Percentiles rank a stretch among this genome's conserved stretches.
phyloP scores from a whole-genome alignment of 1,140 invertebrate species.

The Stegodyphus dumicola region DNA sequence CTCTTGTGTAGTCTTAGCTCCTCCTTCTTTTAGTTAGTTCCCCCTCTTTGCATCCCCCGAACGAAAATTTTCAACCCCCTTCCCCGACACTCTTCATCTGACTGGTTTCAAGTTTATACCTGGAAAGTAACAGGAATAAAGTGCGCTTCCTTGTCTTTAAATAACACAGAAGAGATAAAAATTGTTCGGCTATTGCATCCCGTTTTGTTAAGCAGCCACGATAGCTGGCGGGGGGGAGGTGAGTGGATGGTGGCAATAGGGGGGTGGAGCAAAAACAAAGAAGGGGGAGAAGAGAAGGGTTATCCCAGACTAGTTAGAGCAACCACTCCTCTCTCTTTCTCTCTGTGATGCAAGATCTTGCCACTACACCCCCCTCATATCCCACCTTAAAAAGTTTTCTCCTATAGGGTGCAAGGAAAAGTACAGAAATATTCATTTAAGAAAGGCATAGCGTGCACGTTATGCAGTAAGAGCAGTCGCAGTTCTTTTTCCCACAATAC shows the following conservation, averaged over 20 bases:
- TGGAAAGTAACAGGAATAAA: background rate
- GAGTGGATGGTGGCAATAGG: slow-evolving; percentile 6
- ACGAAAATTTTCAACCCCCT: background rate
- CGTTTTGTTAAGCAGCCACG: slow-evolving; percentile 13
- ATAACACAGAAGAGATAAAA: slow-evolving; percentile 46
- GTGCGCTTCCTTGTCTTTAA: slow-evolving; percentile 37
- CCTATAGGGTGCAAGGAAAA: slow-evolving; percentile 30
- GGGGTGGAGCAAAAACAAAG: slow-evolving; percentile 48
- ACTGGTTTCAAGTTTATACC: slow-evolving; percentile 40
- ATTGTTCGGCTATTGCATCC: slow-evolving; percentile 38
- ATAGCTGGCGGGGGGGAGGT: background rate
- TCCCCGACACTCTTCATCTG: slow-evolving; percentile 4
- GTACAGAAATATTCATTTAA: slow-evolving; percentile 55
- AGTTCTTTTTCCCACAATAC: slow-evolving; percentile 56
- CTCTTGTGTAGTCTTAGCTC: slow-evolving; percentile 48
- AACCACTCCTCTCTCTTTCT: background rate
- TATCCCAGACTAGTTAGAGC: slow-evolving; percentile 1
- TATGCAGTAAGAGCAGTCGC: background rate
- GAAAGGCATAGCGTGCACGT: slow-evolving; percentile 34
- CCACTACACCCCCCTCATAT: background rate
- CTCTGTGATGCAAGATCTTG: slow-evolving; percentile 2
- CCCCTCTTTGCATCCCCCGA: background rate
- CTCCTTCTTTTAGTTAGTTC: slow-evolving; percentile 35
- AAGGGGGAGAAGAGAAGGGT: background rate
- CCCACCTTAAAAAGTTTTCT: slow-evolving; percentile 27